Conservation (phyloP, 2,888 invertebrate species). For the Polyommatus iphigenia region DNA sequence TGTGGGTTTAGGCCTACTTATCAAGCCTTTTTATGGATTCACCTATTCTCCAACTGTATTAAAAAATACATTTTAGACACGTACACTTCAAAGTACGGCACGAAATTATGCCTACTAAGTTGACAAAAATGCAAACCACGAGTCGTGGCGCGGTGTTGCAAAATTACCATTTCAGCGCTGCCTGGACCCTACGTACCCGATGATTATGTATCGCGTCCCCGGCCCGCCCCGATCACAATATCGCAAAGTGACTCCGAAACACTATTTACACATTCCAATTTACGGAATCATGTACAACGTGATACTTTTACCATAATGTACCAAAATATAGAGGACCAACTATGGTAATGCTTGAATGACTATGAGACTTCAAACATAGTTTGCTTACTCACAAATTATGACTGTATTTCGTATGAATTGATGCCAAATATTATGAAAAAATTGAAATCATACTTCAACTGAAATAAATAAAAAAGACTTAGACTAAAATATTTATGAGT, state of each 20-base stretch:
- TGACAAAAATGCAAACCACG: conserved; percentile 70
- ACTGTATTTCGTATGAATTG: background rate
- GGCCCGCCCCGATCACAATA: conserved; percentile 60
- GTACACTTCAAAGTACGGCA: conserved; percentile 20
- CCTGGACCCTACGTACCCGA: conserved; percentile 66
- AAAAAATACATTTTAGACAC: conserved; percentile 2
- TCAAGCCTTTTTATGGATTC: no score
- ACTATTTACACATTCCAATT: conserved; percentile 42
- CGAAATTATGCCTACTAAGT: conserved; percentile 39
- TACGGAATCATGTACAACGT: background rate
- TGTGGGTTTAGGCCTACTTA: no score
- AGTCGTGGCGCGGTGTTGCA: conserved; percentile 60
- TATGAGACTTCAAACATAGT: background rate
- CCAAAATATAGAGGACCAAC: background rate
- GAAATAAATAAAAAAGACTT: background rate
- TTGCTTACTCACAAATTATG: background rate
- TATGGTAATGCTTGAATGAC: background rate
- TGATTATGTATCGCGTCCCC: conserved; percentile 66
- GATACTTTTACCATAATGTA: background rate
- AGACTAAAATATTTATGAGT: background rate
- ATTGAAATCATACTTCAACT: background rate
- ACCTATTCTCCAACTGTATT: no score
- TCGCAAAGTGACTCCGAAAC: conserved; percentile 44
- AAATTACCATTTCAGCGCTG: conserved; percentile 71
- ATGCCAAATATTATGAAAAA: background rate